Conservation (phyloP, 2,888 invertebrate species). For the Willowsia nigromaculata region DNA sequence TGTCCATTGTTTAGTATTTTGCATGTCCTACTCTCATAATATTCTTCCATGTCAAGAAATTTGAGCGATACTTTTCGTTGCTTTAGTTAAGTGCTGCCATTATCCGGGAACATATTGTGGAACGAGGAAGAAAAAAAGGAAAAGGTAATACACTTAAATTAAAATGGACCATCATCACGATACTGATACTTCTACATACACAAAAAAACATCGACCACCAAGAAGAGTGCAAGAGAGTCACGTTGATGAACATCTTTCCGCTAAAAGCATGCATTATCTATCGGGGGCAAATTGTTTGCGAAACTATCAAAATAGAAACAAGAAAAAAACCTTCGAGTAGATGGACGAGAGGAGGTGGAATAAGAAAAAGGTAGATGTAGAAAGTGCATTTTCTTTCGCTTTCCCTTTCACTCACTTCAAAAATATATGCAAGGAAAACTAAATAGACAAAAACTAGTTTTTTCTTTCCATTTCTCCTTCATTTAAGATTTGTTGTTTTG, state of each 20-base stretch:
- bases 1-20: background rate
- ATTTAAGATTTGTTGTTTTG: too few relatives aligned
- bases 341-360: background rate
- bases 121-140: background rate
- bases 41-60: background rate
- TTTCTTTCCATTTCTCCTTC: background rate
- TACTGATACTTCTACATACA: too few relatives aligned
- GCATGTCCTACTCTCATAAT: background rate
- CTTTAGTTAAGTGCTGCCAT: background rate
- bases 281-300: background rate
- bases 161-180: background rate
- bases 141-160: slow-evolving; percentile 13
- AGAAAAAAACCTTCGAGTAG: background rate
- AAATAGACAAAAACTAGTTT: background rate
- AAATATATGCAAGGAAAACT: background rate
- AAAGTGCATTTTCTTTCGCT: too few relatives aligned
- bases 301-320: background rate
- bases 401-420: background rate
- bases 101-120: background rate
- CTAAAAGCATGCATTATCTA: slow-evolving; percentile 34
- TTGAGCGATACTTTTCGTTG: background rate
- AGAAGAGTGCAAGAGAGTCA: background rate
- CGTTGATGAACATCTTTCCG: background rate
- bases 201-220: too few relatives aligned
- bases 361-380: background rate